Base-by-base conservation (phyloP, 2,888 invertebrate genomes). In the Nemoura dubitans region DNA sequence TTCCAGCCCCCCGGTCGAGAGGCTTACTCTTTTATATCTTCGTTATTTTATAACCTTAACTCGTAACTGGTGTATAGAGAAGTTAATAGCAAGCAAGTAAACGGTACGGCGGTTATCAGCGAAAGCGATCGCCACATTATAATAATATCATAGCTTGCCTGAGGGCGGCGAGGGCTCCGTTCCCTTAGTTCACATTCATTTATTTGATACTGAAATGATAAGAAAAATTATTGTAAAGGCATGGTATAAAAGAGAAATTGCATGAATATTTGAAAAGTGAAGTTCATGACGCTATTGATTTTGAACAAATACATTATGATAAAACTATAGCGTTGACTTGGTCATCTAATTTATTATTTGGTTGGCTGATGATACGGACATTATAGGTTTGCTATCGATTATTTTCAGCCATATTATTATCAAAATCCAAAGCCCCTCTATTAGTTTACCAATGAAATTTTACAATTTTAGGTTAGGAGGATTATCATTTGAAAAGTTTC, bases 31-130 rank as follows among this genome's bases (percentile, higher is more conserved):
- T 81, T 81, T 81, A 81, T 81, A 81, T 81, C 81, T 81, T 81
- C 28, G 81, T 81, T 81, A 81, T 81, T 81, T 81, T 81, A 81
- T 30, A 81, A 81, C 81, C 16, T 30, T 27, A 81, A 30, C 81
- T 30, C 81, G 30, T 59, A 59, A 81, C 30, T 81, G n/a, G n/a
- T 27, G 28, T 27, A 81, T 28, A 5, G 28, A 28, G n/a, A 78
- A 81, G 81, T 81, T 30, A 81, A 81, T 81, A 28, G 29, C 28
- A 5, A 6, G 30, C 81, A 30, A 81, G 81, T 81, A 30, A 81
- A 81, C 81, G n/a, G 81, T n/a, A 7, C 28, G n/a, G n/a, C n/a
- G 28, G 81, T 28, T 30, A 29, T 81, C 30, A 81, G n/a, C n/a
- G 0, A 7, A 7, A 30, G 29, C 81, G 26, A 30, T 30, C 78